Evolutionary conservation across 2,888 invertebrate genomes (phyloP).

Genomic region (Drosophila tanythrix): DNA sequence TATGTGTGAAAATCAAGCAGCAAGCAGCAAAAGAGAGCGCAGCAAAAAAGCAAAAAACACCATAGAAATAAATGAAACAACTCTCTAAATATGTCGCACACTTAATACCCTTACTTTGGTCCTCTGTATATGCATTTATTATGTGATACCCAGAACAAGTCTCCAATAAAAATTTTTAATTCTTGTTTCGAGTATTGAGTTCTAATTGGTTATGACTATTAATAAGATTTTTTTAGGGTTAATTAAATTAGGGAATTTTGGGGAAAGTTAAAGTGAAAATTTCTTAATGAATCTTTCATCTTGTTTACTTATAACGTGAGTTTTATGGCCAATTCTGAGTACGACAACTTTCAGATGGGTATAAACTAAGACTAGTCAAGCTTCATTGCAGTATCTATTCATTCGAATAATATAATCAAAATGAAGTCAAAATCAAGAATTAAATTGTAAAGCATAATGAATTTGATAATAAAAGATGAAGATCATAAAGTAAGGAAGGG

Average conservation of each 20-base stretch:
- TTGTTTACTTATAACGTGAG: neutral
- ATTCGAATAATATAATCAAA: neutral
- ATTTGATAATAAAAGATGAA: neutral
- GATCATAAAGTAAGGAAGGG: neutral
- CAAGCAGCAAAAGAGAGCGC: conserved; percentile 44
- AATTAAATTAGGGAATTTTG: neutral
- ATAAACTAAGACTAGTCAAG: neutral
- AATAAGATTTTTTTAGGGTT: neutral
- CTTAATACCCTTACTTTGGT: conserved; percentile 10
- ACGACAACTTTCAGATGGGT: neutral
- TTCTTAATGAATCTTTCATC: neutral
- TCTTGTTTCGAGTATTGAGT: neutral
- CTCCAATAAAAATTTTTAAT: neutral
- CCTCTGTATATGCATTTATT: neutral
- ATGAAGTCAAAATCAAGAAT: neutral
- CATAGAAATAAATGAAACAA: conserved; percentile 46
- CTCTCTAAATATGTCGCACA: conserved; percentile 3
- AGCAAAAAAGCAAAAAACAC: conserved; percentile 44
- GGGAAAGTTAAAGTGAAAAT: neutral
- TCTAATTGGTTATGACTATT: neutral
- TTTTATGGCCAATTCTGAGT: neutral
- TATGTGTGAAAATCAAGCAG: conserved; percentile 77
- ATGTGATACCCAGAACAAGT: neutral
- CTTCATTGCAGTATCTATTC: neutral
- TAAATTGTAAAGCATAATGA: neutral